Evolutionary conservation across 1,140 invertebrate species (phyloP).

Genomic region (Drosophila parvula): DNA sequence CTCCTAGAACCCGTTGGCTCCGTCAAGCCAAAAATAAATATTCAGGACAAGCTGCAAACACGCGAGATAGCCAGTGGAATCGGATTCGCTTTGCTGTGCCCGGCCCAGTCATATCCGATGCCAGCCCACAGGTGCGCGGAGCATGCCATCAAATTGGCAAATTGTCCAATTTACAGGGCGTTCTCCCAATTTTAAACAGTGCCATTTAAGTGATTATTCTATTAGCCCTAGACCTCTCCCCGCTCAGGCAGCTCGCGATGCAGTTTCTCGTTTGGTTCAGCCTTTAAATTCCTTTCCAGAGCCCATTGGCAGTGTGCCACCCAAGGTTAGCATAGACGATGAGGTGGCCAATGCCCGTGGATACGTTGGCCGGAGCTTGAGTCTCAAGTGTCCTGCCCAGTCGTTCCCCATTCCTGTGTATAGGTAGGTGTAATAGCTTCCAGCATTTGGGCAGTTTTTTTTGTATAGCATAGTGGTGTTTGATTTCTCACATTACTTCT

Average conservation of each 20-base stretch:
- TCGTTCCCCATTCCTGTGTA: slow-evolving; percentile 87
- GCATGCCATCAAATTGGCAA: slow-evolving; percentile 37
- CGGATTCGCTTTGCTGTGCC: slow-evolving; percentile 86
- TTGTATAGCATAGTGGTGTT: not conserved
- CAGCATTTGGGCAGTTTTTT: slow-evolving; percentile 61
- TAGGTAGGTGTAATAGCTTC: slow-evolving; percentile 84
- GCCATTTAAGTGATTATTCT: slow-evolving; percentile 55
- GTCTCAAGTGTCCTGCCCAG: slow-evolving; percentile 87
- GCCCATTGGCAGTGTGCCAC: slow-evolving; percentile 90
- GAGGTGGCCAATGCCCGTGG: slow-evolving; percentile 87
- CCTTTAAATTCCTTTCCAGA: slow-evolving; percentile 85
- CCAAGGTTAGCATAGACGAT: slow-evolving; percentile 90
- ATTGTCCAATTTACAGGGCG: slow-evolving; percentile 51
- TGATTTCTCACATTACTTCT: not conserved
- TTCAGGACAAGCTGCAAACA: slow-evolving; percentile 85
- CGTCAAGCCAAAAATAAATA: slow-evolving; percentile 88
- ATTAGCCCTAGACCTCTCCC: slow-evolving; percentile 84
- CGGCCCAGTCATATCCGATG: slow-evolving; percentile 88
- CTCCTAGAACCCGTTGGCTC: slow-evolving; percentile 89
- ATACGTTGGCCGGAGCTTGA: slow-evolving; percentile 81
- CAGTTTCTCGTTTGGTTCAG: not conserved
- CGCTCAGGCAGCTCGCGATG: slow-evolving; percentile 52
- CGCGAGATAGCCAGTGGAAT: slow-evolving; percentile 75
- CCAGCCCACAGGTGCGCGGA: slow-evolving; percentile 88
- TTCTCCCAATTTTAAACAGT: slow-evolving; percentile 14